phyloP scores from a whole-genome alignment of 2,888 invertebrate species.

The Glaucopsyche alexis region DNA sequence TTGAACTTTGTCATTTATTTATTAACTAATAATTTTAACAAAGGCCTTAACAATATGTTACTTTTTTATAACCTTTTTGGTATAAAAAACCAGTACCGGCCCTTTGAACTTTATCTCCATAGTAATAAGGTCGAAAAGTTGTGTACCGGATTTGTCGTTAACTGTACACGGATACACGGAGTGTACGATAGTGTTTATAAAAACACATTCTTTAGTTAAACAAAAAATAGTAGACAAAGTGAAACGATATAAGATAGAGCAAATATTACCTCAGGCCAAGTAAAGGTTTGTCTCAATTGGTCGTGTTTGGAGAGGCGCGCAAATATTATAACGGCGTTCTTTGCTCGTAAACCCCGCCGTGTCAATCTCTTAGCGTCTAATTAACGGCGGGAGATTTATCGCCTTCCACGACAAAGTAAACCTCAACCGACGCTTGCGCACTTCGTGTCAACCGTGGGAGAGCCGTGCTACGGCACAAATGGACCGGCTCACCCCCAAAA shows the following conservation, averaged over 20 bases:
- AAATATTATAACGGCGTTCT: slow-evolving; percentile 62
- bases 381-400: slow-evolving; percentile 56
- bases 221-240: background rate
- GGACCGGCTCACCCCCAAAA: no score
- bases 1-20: slow-evolving; percentile 31
- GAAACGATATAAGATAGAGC: slow-evolving; percentile 21
- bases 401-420: slow-evolving; percentile 18
- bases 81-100: background rate
- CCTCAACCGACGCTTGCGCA: background rate
- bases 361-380: slow-evolving; percentile 44
- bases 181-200: no score
- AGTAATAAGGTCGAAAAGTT: no score
- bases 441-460: no score
- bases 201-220: background rate
- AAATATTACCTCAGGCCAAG: slow-evolving; percentile 39
- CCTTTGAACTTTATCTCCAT: no score
- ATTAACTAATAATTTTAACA: slow-evolving; percentile 31
- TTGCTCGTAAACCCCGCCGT: slow-evolving; percentile 57
- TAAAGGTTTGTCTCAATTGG: slow-evolving; percentile 49
- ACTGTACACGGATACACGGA: no score
- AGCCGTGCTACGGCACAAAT: no score
- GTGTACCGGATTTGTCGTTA: no score
- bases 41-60: slow-evolving; percentile 37
- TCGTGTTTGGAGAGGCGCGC: slow-evolving; percentile 60
- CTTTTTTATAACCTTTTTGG: background rate